A percentile compares a stretch with the other conserved stretches of the same genome.
Evolutionary conservation across 2,113 vertebrate species (phyloP).

Genomic region (Melierax canorus): DNA sequence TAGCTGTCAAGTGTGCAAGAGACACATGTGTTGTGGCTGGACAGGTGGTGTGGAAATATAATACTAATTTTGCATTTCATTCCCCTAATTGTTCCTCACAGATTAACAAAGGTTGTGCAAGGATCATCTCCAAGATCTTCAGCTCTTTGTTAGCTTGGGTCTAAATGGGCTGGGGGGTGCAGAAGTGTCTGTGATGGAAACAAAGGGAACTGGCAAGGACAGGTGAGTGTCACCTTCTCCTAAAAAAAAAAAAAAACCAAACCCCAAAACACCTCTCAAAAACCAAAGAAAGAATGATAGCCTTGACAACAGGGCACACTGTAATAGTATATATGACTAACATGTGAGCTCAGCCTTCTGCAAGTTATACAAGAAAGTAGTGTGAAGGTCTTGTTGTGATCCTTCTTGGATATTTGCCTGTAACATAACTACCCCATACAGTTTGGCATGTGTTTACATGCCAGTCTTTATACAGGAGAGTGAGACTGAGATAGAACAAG

Average conservation of each 20-base stretch:
- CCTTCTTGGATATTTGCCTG: neutral
- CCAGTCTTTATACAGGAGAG: neutral
- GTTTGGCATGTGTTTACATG: neutral
- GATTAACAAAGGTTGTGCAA: neutral
- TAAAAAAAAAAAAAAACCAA: neutral
- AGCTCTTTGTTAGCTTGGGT: neutral
- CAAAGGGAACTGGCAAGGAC: neutral
- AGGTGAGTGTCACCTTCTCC: neutral
- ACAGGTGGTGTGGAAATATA: neutral
- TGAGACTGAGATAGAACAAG: neutral
- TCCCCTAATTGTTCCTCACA: neutral
- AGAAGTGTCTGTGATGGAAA: neutral
- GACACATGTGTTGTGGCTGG: fast-evolving
- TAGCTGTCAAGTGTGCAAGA: fast-evolving
- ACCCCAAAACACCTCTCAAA: neutral
- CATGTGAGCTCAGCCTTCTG: neutral
- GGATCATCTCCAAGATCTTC: neutral
- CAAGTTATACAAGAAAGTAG: neutral
- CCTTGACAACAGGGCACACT: neutral
- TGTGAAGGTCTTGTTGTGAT: neutral
- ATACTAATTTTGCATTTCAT: neutral
- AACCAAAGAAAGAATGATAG: neutral
- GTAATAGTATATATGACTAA: neutral
- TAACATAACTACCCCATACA: neutral
- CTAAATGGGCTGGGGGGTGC: neutral